These are phyloP conservation scores for Acanthococcus lagerstroemiae DNA, from an alignment of 2,888 invertebrate species.

Conservation along the genomic window DNA sequence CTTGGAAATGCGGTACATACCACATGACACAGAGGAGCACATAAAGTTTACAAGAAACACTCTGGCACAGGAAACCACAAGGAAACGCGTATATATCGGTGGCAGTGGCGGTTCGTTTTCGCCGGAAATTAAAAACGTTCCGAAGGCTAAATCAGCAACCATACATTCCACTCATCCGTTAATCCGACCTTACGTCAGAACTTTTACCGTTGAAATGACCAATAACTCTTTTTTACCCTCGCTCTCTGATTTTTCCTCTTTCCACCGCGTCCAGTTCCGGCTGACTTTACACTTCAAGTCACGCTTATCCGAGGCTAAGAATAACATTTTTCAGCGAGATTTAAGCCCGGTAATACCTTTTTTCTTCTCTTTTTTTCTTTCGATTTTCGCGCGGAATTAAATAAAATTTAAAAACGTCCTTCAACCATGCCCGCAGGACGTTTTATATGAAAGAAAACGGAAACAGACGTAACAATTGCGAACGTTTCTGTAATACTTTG, in stretches of 20 bases:
- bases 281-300: slow-evolving; percentile 10
- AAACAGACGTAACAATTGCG: too few relatives aligned
- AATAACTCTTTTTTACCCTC: not conserved
- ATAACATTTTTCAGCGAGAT: not conserved
- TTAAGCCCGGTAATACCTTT: too few relatives aligned
- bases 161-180: slow-evolving; percentile 20
- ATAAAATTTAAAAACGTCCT: too few relatives aligned
- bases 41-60: slow-evolving; percentile 16
- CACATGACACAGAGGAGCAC: slow-evolving; percentile 4
- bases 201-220: slow-evolving; percentile 9
- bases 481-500: too few relatives aligned
- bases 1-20: slow-evolving; percentile 7
- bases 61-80: slow-evolving; percentile 18
- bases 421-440: too few relatives aligned
- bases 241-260: not conserved
- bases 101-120: slow-evolving; percentile 13
- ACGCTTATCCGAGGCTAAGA: not conserved
- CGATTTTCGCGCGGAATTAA: too few relatives aligned
- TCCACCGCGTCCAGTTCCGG: not conserved
- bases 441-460: too few relatives aligned
- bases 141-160: slow-evolving; percentile 18
- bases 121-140: slow-evolving; percentile 19
- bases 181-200: slow-evolving; percentile 19
- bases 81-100: slow-evolving; percentile 11
- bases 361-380: too few relatives aligned